phyloP scores from a whole-genome alignment of 2,113 vertebrate genomes.

The Sapajus apella region DNA sequence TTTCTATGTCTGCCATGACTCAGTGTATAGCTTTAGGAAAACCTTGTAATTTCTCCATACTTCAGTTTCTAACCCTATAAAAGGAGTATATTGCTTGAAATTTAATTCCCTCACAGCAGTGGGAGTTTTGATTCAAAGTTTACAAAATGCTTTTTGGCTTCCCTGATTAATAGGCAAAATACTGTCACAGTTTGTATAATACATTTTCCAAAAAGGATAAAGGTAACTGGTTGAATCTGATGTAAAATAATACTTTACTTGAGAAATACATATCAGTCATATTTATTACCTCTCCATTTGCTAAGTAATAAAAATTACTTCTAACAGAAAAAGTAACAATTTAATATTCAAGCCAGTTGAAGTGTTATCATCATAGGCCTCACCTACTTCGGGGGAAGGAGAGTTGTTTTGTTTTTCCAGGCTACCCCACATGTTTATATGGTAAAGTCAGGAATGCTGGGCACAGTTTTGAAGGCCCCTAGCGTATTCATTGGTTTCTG shows the following conservation, averaged over 20 bases:
- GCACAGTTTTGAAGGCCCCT: slow-evolving; percentile 77
- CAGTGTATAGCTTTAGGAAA: slow-evolving; percentile 63
- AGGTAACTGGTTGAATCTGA: slow-evolving; percentile 56
- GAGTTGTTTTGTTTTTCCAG: slow-evolving; percentile 68
- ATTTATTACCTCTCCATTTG: slow-evolving; percentile 57
- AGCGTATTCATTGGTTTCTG: slow-evolving; percentile 75
- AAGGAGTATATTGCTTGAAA: slow-evolving; percentile 74
- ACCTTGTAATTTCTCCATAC: slow-evolving; percentile 71
- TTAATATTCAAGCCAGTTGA: slow-evolving; percentile 66
- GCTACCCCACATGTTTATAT: slow-evolving; percentile 74
- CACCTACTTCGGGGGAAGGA: slow-evolving; percentile 16
- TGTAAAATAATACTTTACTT: slow-evolving; percentile 63
- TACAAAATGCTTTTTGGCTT: slow-evolving; percentile 64
- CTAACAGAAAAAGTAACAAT: slow-evolving; percentile 62
- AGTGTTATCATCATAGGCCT: slow-evolving; percentile 50
- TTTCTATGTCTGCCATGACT: slow-evolving; percentile 53
- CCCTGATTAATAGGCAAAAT: slow-evolving; percentile 70
- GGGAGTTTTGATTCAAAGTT: slow-evolving; percentile 72
- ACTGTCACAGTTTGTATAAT: slow-evolving; percentile 25
- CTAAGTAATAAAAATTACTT: slow-evolving; percentile 68
- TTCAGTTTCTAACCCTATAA: slow-evolving; percentile 77
- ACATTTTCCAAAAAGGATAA: slow-evolving; percentile 57
- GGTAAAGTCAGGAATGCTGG: slow-evolving; percentile 68
- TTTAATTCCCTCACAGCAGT: slow-evolving; percentile 66
- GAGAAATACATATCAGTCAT: slow-evolving; percentile 63